Conservation (phyloP, 2,113 vertebrate species). For the Sigmodon hispidus region DNA sequence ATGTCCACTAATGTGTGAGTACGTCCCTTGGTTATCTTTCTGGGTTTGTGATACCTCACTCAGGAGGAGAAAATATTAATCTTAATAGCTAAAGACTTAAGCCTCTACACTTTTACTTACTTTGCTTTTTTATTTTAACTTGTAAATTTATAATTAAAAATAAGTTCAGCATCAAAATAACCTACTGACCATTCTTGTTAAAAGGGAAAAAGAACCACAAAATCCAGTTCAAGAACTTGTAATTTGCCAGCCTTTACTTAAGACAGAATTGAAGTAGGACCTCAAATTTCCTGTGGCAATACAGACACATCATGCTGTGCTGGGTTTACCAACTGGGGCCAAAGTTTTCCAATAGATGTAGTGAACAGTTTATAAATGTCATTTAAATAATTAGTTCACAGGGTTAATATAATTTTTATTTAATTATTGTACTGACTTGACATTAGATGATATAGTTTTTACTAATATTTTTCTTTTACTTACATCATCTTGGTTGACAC, state of each 20-base stretch:
- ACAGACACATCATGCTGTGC: background rate
- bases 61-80: background rate
- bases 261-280: rapidly evolving
- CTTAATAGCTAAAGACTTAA: background rate
- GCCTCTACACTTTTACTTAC: background rate
- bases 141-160: background rate
- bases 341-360: background rate
- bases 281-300: background rate
- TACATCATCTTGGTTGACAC: background rate
- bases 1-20: too few relatives aligned
- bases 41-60: too few relatives aligned
- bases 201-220: background rate
- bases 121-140: background rate
- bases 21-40: too few relatives aligned
- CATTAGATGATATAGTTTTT: background rate
- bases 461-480: background rate
- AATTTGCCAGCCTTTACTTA: background rate
- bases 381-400: background rate
- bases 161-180: background rate
- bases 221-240: background rate
- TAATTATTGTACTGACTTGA: background rate
- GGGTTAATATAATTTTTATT: background rate
- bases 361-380: background rate
- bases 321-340: background rate
- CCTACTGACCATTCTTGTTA: background rate